Conservation (phyloP, 2,113 vertebrate species). For the Crotophaga sulcirostris region DNA sequence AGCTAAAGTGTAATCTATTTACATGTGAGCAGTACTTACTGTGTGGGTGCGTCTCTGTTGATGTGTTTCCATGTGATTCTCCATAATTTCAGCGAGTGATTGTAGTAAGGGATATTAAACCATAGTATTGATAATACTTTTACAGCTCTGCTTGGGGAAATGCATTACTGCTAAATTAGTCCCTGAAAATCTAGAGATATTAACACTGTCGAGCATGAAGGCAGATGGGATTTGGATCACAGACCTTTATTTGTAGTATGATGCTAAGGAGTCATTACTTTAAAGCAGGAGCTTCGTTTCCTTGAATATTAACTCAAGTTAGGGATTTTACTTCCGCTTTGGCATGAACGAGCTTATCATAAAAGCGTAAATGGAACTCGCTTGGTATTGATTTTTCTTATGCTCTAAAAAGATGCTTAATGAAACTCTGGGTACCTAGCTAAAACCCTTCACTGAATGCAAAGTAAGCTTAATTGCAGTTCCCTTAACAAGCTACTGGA, state of each 20-base stretch:
- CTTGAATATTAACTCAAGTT: constrained; percentile 48
- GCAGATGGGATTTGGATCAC: constrained; percentile 71
- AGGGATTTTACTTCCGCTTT: constrained; percentile 44
- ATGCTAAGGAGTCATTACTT: constrained; percentile 67
- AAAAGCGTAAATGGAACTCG: constrained; percentile 22
- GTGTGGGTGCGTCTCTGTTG: constrained; percentile 6
- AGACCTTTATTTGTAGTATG: constrained; percentile 63
- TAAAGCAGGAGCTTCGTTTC: constrained; percentile 53
- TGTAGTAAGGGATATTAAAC: constrained; percentile 36
- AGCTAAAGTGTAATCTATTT: constrained; percentile 34
- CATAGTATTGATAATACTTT: constrained; percentile 23
- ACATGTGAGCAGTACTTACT: constrained; percentile 45
- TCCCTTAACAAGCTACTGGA: constrained; percentile 26
- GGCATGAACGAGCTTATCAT: not conserved
- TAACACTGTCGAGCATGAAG: constrained; percentile 60
- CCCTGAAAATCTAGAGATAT: constrained; percentile 59
- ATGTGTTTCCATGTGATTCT: constrained; percentile 35
- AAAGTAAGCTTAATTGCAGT: constrained; percentile 41
- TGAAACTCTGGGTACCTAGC: constrained; percentile 37
- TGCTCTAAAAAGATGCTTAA: constrained; percentile 42
- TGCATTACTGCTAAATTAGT: constrained; percentile 60
- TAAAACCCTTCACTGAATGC: constrained; percentile 12
- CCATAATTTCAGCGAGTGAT: not conserved
- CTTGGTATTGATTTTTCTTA: constrained; percentile 37
- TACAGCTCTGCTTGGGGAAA: constrained; percentile 51